Percentiles rank a stretch among this genome's conserved stretches.
These are phyloP conservation scores for Cyanocitta stelleri DNA, from an alignment of 2,113 vertebrate genomes.

Conservation along the genomic window DNA sequence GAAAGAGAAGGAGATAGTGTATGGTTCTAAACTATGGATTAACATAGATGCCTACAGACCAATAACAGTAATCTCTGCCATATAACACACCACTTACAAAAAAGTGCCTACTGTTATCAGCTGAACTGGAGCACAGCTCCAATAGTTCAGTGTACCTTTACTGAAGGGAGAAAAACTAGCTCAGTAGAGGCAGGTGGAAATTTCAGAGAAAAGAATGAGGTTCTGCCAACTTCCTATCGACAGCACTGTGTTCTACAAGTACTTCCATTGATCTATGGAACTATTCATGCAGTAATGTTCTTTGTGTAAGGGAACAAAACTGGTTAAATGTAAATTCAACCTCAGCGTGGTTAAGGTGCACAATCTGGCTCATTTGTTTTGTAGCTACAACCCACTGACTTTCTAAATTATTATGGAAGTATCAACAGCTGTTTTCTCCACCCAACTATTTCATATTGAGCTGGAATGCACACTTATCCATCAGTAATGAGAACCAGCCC, in stretches of 20 bases:
- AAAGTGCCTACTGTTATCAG: background rate
- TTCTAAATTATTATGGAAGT: conserved; percentile 4
- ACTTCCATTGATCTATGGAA: background rate
- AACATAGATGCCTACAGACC: background rate
- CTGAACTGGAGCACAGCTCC: background rate
- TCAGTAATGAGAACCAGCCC: background rate
- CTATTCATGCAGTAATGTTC: background rate
- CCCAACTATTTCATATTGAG: background rate
- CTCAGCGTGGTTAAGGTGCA: background rate
- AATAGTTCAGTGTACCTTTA: background rate
- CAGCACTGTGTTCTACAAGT: background rate
- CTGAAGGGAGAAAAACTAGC: background rate
- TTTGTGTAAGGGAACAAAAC: background rate
- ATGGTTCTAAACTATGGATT: background rate
- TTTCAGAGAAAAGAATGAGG: background rate
- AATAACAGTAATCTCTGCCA: background rate
- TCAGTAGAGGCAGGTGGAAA: background rate
- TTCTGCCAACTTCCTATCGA: background rate
- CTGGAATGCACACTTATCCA: background rate
- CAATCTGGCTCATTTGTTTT: background rate
- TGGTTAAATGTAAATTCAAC: background rate
- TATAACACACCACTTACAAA: background rate
- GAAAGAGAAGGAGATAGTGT: background rate
- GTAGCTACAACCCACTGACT: background rate
- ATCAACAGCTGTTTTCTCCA: conserved; percentile 31